Percentiles rank a stretch among this genome's conserved stretches.
These are phyloP conservation scores for Phocoena phocoena DNA, from an alignment of 2,113 vertebrate species.

Conservation along the genomic window DNA sequence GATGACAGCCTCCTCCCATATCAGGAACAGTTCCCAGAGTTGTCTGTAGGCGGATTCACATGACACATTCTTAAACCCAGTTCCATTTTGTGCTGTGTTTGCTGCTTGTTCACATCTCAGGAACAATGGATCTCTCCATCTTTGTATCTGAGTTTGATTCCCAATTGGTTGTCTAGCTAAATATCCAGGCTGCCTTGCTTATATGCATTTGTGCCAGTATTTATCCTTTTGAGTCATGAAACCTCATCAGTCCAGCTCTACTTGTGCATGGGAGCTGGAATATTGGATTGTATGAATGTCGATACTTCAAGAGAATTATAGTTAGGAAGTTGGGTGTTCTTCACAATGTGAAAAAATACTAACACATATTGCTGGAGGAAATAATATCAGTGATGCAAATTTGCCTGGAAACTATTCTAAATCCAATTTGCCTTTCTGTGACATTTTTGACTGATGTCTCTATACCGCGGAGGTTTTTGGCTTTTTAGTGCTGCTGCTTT, in stretches of 20 bases:
- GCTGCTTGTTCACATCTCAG: constrained; percentile 30
- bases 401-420: constrained; percentile 24
- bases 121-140: constrained; percentile 21
- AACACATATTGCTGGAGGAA: background rate
- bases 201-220: background rate
- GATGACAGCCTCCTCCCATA: constrained; percentile 68
- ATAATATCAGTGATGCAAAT: background rate
- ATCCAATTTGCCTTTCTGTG: constrained; percentile 30
- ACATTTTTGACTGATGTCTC: constrained; percentile 65
- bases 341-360: constrained; percentile 14
- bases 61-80: constrained; percentile 57
- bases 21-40: constrained; percentile 62
- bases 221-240: background rate
- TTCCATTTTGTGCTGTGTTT: constrained; percentile 41
- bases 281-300: background rate
- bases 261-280: background rate
- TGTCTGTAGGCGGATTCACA: constrained; percentile 67
- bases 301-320: background rate
- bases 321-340: background rate
- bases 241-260: background rate
- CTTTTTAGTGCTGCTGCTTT: constrained; percentile 60
- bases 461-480: constrained; percentile 55
- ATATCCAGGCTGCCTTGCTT: background rate
- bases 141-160: constrained; percentile 22
- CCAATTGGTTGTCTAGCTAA: background rate